These are phyloP conservation scores for Falco punctatus DNA, from an alignment of 2,113 vertebrate genomes.

Conservation along the genomic window DNA sequence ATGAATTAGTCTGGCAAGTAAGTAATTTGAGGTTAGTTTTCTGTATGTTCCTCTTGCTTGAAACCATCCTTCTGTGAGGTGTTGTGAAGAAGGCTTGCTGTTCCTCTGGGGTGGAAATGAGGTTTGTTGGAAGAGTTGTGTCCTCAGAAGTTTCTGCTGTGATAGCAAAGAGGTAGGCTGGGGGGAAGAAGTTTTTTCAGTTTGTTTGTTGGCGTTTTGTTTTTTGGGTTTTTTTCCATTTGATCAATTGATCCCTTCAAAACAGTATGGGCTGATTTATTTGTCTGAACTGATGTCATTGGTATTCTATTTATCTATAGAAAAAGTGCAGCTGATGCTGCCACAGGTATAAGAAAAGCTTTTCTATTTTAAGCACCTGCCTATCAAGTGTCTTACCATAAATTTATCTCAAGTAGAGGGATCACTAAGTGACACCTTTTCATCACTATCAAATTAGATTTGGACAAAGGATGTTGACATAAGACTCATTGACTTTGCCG, in stretches of 20 bases:
- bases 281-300: not conserved
- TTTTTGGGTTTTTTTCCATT: not conserved
- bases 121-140: not conserved
- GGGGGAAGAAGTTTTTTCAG: not conserved
- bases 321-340: not conserved
- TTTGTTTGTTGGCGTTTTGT: not conserved
- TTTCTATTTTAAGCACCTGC: not conserved
- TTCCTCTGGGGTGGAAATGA: not conserved
- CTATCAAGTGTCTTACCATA: not conserved
- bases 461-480: not conserved
- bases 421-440: not conserved
- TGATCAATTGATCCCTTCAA: not conserved
- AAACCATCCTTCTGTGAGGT: not conserved
- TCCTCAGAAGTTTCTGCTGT: not conserved
- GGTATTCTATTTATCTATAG: not conserved
- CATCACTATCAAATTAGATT: not conserved
- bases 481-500: not conserved
- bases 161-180: not conserved
- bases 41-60: not conserved
- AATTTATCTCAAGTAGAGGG: not conserved
- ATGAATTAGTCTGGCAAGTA: fast-evolving
- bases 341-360: not conserved
- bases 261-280: not conserved
- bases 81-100: not conserved
- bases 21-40: not conserved